A percentile compares a stretch with the other conserved stretches of the same genome.
These are phyloP conservation scores for Bombus sibiricus DNA, from an alignment of 1,140 invertebrate genomes.

Conservation along the genomic window DNA sequence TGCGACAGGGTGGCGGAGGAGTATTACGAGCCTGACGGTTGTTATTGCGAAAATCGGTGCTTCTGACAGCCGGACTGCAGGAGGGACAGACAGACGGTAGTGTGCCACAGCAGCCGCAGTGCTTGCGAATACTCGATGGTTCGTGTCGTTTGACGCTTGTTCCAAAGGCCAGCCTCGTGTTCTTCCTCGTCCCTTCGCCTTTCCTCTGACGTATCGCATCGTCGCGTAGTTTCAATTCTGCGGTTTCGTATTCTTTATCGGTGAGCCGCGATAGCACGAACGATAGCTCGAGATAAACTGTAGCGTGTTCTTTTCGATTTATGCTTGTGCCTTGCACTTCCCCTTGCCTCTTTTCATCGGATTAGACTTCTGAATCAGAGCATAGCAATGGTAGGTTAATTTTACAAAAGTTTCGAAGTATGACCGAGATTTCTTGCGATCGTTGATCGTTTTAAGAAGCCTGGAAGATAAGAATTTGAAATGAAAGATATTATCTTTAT, in stretches of 20 bases:
- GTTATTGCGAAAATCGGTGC: conserved; percentile 66
- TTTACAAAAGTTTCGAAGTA: too few species aligned
- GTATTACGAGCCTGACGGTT: conserved; percentile 72
- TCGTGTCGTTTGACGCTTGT: conserved; percentile 63
- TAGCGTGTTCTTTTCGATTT: neutral
- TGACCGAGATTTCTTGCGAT: too few species aligned
- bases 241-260: neutral
- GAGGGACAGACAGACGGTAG: conserved; percentile 77
- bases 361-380: too few species aligned
- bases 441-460: too few species aligned
- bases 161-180: conserved; percentile 9
- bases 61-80: conserved; percentile 78
- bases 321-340: too few species aligned
- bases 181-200: neutral
- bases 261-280: neutral
- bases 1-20: conserved; percentile 77
- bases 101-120: conserved; percentile 80
- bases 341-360: too few species aligned
- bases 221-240: neutral
- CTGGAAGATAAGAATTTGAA: too few species aligned
- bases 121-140: conserved; percentile 82
- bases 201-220: too few species aligned
- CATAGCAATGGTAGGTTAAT: too few species aligned
- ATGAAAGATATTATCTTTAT: too few species aligned
- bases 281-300: too few species aligned